Conservation (phyloP, 2,797 vertebrate species). For the Peromyscus attwateri region DNA sequence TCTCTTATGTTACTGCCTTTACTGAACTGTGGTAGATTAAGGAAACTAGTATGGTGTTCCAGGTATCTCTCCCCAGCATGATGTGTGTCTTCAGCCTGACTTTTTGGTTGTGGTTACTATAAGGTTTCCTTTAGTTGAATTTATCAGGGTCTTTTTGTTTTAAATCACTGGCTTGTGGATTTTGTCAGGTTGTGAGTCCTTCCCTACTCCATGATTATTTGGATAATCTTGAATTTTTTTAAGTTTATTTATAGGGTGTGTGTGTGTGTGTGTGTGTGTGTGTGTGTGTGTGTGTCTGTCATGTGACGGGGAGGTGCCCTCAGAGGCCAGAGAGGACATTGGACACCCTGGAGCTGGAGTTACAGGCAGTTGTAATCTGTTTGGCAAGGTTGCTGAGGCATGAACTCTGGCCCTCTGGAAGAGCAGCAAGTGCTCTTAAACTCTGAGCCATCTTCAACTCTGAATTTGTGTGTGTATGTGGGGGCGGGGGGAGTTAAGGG, state of each 20-base stretch:
- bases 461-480: not conserved
- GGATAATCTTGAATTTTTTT: not conserved
- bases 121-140: conserved; percentile 9
- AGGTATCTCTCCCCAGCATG: not conserved
- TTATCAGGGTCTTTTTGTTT: not conserved
- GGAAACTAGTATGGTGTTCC: not conserved
- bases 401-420: not conserved
- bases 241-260: not conserved
- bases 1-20: not conserved
- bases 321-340: not conserved
- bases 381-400: no score
- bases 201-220: not conserved
- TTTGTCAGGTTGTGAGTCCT: conserved; percentile 23
- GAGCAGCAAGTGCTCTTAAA: not conserved
- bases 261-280: not conserved
- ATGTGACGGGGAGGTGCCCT: no score
- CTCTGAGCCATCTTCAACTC: not conserved
- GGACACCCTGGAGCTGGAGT: not conserved
- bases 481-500: no score
- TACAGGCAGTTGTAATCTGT: not conserved
- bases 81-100: not conserved
- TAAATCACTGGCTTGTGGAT: not conserved
- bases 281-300: not conserved
- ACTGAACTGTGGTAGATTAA: not conserved
- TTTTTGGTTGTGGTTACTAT: not conserved